A percentile compares a stretch with the other conserved stretches of the same genome.
Conservation (phyloP, 92 coral and sea anemone genomes). For the Epizoanthus scotinus region DNA sequence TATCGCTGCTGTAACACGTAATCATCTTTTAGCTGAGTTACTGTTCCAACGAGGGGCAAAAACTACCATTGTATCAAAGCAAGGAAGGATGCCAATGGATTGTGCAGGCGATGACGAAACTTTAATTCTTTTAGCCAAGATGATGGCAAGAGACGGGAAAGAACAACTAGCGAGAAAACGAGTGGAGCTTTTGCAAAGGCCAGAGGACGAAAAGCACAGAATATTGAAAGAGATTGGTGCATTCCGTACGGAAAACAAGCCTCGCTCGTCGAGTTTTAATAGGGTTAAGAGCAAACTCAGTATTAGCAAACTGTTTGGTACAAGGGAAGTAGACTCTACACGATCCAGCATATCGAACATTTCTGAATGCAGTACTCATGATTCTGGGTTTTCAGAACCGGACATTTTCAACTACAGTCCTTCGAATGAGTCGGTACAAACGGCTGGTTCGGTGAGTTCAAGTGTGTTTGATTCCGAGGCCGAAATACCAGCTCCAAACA, state of each 20-base stretch:
- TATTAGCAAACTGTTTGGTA: constrained; percentile 42
- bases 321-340: constrained; percentile 55
- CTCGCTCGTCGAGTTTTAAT: constrained; percentile 21
- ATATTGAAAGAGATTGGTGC: constrained; percentile 53
- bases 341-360: constrained; percentile 69
- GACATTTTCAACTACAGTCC: constrained; percentile 44
- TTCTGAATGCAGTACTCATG: constrained; percentile 69
- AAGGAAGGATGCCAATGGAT: constrained; percentile 62
- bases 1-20: constrained; percentile 54
- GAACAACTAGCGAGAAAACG: constrained; percentile 62
- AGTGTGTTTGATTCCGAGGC: neutral
- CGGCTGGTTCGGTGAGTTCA: neutral
- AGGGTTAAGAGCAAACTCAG: constrained; percentile 30
- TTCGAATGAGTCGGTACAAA: constrained; percentile 54
- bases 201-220: constrained; percentile 58
- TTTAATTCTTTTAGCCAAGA: constrained; percentile 58
- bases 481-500: neutral
- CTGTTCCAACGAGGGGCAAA: constrained; percentile 67
- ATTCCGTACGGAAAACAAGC: constrained; percentile 46
- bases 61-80: constrained; percentile 50
- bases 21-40: constrained; percentile 65
- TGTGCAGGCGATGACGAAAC: constrained; percentile 66
- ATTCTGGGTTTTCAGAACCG: constrained; percentile 72
- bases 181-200: constrained; percentile 54
- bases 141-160: constrained; percentile 73